Base-by-base conservation (phyloP, 2,113 vertebrate species). In the Castor canadensis region DNA sequence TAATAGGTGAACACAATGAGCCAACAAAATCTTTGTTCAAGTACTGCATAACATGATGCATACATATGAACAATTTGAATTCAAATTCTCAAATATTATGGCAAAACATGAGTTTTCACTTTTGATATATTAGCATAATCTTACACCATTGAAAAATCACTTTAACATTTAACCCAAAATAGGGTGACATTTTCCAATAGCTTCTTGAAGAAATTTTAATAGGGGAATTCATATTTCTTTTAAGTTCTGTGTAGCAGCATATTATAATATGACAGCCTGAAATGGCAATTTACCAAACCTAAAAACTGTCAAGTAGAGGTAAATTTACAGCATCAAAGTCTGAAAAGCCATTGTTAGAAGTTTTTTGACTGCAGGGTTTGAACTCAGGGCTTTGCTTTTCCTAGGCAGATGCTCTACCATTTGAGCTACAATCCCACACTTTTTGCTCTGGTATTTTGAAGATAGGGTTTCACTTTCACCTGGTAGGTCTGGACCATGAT, bases 1-100 rank as follows among this genome's bases (percentile, higher is more conserved):
- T 66, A 90, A 83, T 93, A 91, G 82, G 11, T 73, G 49, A 95
- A 82, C 97, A 80, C 49, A 80, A 38, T 93, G 85, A 95, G 47
- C 66, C 30, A 96, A 87, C 28, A 80, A 43, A 81, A 93, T 92
- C 24, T 77, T 89, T 83, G 84, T 81, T 71, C 71, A 87, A 66
- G 32, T 24, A 87, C 10, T 43, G 13, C 40, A 6, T 80, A 52
- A 85, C 10, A 76, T 60, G 52, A 92, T 13, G 20, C 69, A n/a
- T 54, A 69, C 28, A 54, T 45, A 26, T 30, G 6, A 81, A 38
- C 16, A 58, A 43, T 3, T 87, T 67, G 15, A 67, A 87, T 93
- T 82, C 15, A 82, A 87, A 93, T 67, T 45, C 47, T 10, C 17
- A 85, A 66, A 40, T 77, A 87, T 17, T 89, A n/a, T 76, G 5